phyloP scores from a whole-genome alignment of 92 coral and sea anemone species.

The Isaurus tuberculatus region DNA sequence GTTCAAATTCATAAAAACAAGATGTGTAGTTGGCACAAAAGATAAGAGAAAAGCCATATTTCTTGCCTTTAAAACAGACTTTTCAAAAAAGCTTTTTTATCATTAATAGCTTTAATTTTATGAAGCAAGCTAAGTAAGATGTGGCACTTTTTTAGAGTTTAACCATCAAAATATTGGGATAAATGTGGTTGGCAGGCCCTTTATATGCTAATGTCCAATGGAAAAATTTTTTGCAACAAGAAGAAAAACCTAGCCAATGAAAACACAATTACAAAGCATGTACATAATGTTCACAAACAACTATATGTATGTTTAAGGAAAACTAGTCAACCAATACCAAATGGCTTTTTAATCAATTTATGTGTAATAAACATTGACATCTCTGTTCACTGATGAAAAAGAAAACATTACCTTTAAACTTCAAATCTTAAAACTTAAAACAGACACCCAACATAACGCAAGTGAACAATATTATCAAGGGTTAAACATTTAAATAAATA shows the following conservation, averaged over 20 bases:
- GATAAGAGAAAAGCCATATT: too few species aligned
- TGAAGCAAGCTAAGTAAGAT: too few species aligned
- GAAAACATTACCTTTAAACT: not conserved
- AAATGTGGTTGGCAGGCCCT: too few species aligned
- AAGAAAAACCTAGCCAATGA: not conserved
- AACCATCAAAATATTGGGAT: too few species aligned
- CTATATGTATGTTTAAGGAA: not conserved
- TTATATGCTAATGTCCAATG: too few species aligned
- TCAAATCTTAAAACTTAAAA: not conserved
- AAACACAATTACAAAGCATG: not conserved
- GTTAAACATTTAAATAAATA: not conserved
- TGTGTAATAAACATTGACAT: not conserved
- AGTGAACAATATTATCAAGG: not conserved
- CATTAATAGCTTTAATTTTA: too few species aligned
- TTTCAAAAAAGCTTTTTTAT: too few species aligned
- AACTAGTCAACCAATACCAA: not conserved
- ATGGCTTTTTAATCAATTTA: not conserved
- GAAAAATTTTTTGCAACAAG: too few species aligned
- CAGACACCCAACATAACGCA: slow-evolving; percentile 16
- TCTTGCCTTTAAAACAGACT: too few species aligned
- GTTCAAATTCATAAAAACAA: too few species aligned
- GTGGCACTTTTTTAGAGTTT: too few species aligned
- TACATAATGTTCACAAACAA: not conserved
- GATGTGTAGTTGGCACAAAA: too few species aligned
- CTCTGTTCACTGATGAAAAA: not conserved